phyloP scores from a whole-genome alignment of 2,113 vertebrate species.

The Podocnemis expansa region DNA sequence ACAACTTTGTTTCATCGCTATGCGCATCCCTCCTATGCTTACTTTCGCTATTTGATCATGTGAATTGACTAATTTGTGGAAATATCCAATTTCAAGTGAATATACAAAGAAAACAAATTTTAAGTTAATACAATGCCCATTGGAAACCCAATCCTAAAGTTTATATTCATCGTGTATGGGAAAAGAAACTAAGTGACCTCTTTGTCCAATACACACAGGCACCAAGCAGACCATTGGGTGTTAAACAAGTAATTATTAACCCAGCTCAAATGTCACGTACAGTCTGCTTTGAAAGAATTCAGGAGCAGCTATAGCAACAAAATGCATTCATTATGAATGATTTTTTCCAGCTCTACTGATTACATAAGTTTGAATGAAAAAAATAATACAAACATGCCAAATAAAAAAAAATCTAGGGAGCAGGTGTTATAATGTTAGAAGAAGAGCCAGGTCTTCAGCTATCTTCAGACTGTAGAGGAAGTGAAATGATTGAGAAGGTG shows the following conservation, averaged over 20 bases:
- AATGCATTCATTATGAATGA: background rate
- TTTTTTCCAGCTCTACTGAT: background rate
- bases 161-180: background rate
- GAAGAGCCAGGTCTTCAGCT: background rate
- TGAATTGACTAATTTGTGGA: background rate
- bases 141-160: rapidly evolving
- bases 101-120: background rate
- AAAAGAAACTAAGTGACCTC: rapidly evolving
- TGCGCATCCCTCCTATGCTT: background rate
- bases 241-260: background rate
- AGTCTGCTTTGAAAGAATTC: background rate
- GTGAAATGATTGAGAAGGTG: constrained; percentile 12
- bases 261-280: background rate
- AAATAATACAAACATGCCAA: background rate
- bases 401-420: background rate
- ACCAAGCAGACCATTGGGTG: background rate
- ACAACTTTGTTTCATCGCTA: background rate
- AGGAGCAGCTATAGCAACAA: background rate
- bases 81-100: background rate
- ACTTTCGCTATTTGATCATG: background rate
- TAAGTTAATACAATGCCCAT: background rate
- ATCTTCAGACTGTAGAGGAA: constrained; percentile 31
- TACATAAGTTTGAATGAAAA: rapidly evolving
- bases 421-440: background rate
- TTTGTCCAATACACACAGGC: background rate